Evolutionary conservation across 1,140 invertebrate genomes (phyloP).

Genomic region (Armadillidium nasatum): DNA sequence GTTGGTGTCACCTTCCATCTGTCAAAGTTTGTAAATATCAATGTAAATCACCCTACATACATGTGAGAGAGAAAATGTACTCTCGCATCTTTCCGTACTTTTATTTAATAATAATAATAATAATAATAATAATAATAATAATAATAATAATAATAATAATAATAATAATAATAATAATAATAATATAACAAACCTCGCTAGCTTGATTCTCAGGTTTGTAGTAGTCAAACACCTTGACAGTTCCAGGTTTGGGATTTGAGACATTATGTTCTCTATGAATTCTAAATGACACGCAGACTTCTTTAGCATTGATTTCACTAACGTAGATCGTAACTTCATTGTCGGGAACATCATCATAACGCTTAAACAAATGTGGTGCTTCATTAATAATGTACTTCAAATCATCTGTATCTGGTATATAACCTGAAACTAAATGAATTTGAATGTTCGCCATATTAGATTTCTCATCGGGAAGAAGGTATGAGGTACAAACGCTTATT

Average conservation of each 20-base stretch:
- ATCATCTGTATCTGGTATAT: slow-evolving; percentile 33
- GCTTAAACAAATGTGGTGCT: slow-evolving; percentile 46
- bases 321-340: slow-evolving; percentile 53
- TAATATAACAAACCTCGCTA: slow-evolving; percentile 33
- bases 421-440: slow-evolving; percentile 43
- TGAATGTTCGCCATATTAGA: slow-evolving; percentile 45
- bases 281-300: slow-evolving; percentile 52
- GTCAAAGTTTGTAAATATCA: no score
- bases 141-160: no score
- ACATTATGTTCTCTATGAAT: slow-evolving; percentile 52
- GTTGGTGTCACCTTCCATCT: no score
- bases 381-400: slow-evolving; percentile 38
- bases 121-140: no score
- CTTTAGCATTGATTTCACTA: slow-evolving; percentile 48
- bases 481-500: slow-evolving; percentile 35
- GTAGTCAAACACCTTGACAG: slow-evolving; percentile 65
- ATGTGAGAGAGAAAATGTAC: no score
- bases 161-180: no score
- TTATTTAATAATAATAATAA: no score
- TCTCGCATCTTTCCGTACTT: no score
- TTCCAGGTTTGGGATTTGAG: slow-evolving; percentile 58
- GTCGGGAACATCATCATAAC: slow-evolving; percentile 49
- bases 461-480: slow-evolving; percentile 32
- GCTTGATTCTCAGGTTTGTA: slow-evolving; percentile 56
- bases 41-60: no score